Evolutionary conservation across 2,797 vertebrate genomes (phyloP), one percentile per base, ranked within the genome.

Genomic region (Diceros bicornis): DNA sequence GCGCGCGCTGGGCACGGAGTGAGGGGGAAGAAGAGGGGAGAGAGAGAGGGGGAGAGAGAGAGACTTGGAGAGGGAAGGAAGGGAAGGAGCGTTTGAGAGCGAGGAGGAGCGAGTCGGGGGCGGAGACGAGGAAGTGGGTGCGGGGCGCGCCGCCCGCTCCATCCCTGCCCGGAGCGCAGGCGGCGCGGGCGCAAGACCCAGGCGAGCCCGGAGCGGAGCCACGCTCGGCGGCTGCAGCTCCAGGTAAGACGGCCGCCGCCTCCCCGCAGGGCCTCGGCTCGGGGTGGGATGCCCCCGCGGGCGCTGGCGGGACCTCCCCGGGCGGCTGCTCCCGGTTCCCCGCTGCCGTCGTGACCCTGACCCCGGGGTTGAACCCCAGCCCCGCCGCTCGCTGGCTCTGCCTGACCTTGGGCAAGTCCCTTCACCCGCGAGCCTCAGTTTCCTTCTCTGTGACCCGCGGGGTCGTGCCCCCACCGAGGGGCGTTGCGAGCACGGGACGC

Each of bases 51-150:
- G 44, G 13, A 11, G 29, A 21, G 18, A 16, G 62, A 4, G 41
- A 17, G 78, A 47, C 47, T 18, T 1, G 75, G 55, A 59, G 61
- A 44, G 66, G 8, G 71, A 27, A n/a, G 68, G 78, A 25, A 77
- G 41, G 71, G 77, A 34, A 41, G 92, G 62, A 32, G 77, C n/a
- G 2, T 55, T 2, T 6, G 72, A 3, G 44, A 81, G 71, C 55
- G 29, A 78, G 97, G 96, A 93, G 87, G 95, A 77, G 95, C 87
- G 85, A 89, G 92, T 4, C 25, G 85, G 92, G 83, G 96, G 97
- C 97, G 97, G 97, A 89, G 97, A 95, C 92, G 94, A 96, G 97
- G 96, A 97, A 97, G 97, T 96, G 95, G 92, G 95, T 14, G 74
- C 91, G 75, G 66, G 85, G 97, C 68, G 86, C 64, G 62, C 62